Evolutionary conservation across 2,888 invertebrate species (phyloP).

Genomic region (Chrysolina haemoptera): DNA sequence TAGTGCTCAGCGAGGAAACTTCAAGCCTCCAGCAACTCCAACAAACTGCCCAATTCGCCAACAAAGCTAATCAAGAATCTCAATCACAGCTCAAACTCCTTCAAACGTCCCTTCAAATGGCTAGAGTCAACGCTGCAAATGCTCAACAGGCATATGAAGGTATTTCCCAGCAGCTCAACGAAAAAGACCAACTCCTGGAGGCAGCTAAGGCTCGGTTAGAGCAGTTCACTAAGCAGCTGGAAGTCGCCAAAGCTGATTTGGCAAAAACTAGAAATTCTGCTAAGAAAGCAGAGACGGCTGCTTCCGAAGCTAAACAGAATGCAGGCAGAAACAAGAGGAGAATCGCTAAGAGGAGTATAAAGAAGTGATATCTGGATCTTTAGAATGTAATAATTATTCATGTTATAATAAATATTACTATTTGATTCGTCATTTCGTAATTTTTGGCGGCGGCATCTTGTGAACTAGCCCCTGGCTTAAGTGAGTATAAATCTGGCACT

Average conservation of each 20-base stretch:
- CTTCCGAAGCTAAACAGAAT: constrained; percentile 78
- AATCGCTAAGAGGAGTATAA: constrained; percentile 33
- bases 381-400: no score
- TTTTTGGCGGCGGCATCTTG: no score
- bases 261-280: constrained; percentile 79
- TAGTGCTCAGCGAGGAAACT: constrained; percentile 70
- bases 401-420: no score
- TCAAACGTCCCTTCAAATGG: constrained; percentile 72
- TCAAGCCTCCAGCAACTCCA: constrained; percentile 76
- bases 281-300: constrained; percentile 78
- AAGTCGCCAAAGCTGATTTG: constrained; percentile 76
- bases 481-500: no score
- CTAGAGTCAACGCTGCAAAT: constrained; percentile 74
- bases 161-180: constrained; percentile 71
- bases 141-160: constrained; percentile 75
- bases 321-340: constrained; percentile 71
- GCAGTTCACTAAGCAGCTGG: constrained; percentile 76
- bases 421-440: no score
- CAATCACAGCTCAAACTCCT: constrained; percentile 69
- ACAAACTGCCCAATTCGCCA: constrained; percentile 76
- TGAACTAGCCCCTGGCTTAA: no score
- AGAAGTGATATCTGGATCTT: background rate
- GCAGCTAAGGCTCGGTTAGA: constrained; percentile 79
- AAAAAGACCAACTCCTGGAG: constrained; percentile 79
- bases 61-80: constrained; percentile 77